Evolutionary conservation across 2,797 vertebrate genomes (phyloP), one percentile per base, ranked within the genome.

Genomic region (Sebastes matsubarae): DNA sequence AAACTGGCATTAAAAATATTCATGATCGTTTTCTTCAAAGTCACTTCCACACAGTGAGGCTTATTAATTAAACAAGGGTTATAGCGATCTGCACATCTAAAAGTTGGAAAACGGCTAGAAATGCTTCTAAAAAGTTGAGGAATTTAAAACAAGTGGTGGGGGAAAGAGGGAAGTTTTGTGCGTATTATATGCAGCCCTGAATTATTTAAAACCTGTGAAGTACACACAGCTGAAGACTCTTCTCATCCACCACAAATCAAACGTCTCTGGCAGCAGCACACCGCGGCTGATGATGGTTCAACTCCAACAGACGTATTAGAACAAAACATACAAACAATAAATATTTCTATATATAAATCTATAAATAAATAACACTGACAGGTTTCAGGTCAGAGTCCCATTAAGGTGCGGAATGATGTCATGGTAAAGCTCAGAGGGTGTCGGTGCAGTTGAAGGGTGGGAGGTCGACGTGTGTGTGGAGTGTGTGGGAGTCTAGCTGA

Each of bases 401-500:
- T 58, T 69, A 85, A 83, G 77, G 79, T 87, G 81, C 73, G 25
- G 71, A 85, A 86, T 80, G 57, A 13, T 32, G 42, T 38, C 12
- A 38, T 14, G 36, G 61, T 32, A 57, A n/a, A 50, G 11, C 30
- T 59, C 1, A 12, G 38, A 34, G 16, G 12, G 25, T 9, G 34
- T n/a, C 2, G 2, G 24, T 25, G 69, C 50, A 58, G 70, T 6
- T 58, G 16, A 11, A 22, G 61, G 66, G n/a, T 67, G 34, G 13
- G 8, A 11, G 46, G 57, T 73, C 4, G 1, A 8, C 6, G 69
- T 34, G 63, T 42, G n/a, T 63, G 22, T 52, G 63, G 30, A 0
- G 14, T 0, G 42, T 5, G 6, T 18, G 18, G 0, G 20, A 2
- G 29, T 83, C 88, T 95, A 98, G 93, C 96, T 94, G 78, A 93